These are phyloP conservation scores for Gorilla gorilla DNA, from an alignment of 2,113 vertebrate species.

Conservation along the genomic window DNA sequence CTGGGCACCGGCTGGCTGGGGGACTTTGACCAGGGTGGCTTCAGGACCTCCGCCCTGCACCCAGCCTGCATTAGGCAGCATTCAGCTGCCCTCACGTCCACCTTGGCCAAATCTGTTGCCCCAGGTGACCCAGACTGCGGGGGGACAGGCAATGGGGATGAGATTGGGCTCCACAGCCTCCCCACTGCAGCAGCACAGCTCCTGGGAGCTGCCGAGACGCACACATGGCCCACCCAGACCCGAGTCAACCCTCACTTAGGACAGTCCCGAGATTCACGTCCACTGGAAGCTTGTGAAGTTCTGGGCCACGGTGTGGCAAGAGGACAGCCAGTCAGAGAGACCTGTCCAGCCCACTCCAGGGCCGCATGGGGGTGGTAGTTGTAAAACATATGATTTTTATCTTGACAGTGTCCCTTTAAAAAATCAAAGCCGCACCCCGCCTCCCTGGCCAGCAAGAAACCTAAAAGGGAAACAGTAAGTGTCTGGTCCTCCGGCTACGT, in stretches of 20 bases:
- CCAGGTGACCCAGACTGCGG: not conserved
- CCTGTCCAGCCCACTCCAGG: not conserved
- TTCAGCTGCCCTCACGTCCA: not conserved
- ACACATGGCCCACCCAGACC: not conserved
- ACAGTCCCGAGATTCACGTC: not conserved
- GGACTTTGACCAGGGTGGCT: no score
- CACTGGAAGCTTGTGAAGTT: not conserved
- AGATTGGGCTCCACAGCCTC: not conserved
- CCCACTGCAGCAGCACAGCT: not conserved
- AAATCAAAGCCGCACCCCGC: conserved; percentile 83
- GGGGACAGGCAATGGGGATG: not conserved
- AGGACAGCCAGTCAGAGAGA: conserved; percentile 32
- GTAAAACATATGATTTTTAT: conserved; percentile 83
- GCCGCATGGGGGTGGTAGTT: conserved; percentile 18
- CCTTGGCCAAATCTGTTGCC: not conserved
- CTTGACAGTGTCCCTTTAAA: conserved; percentile 85
- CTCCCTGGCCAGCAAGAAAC: conserved; percentile 85
- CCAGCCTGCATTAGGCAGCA: not conserved
- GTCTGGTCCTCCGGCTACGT: conserved; percentile 31
- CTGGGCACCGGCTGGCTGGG: no score
- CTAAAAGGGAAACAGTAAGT: conserved; percentile 87
- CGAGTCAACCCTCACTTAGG: not conserved
- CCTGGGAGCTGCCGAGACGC: not conserved
- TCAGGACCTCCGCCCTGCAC: not conserved
- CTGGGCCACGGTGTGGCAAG: not conserved